Base-by-base conservation (phyloP, 2,888 invertebrate species). In the Artemia sinica region DNA sequence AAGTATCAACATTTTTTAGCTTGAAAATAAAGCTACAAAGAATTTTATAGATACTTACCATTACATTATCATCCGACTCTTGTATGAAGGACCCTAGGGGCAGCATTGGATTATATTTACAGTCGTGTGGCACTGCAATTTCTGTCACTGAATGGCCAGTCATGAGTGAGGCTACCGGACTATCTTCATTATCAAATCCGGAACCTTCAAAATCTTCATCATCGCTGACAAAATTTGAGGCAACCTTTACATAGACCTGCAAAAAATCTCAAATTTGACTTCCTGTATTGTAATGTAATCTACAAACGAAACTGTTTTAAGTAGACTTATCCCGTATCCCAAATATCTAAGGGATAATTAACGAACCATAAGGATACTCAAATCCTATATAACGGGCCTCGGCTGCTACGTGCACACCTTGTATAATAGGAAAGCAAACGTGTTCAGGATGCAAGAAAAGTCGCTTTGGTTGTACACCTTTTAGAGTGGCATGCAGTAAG, bases 151-250 rank as follows among this genome's bases (percentile, higher is more conserved):
- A 66, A 9, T 58, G 68, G 50, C 65, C 68, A 50, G 50, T 18
- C 50, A 50, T 48, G 14, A 50, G 7, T 8, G 66, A 68, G 5
- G 67, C 58, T 66, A 13, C 49, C 52, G 50, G 51, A 13, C 14
- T 28, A 18, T 14, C 28, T 7, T 58, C 58, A 10, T 65, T 66
- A 14, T 49, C 67, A 13, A 65, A 28, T 49, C 70, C 69, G 9
- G 72, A 71, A 10, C 71, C 71, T 11, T 71, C 72, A 50, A 72
- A 67, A 49, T 72, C 72, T 50, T 72, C 72, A 18, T 72, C 71
- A 65, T 71, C 71, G 68, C 68, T 70, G 10, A 65, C 50, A 18
- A 58, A 58, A 28, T 28, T 58, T 18, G 63, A 58, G 14, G 67
- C 68, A 52, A 72, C 67, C 67, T 69, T 69, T 41, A 72, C 68